A percentile compares a stretch with the other conserved stretches of the same genome.
These are phyloP conservation scores for Lagodon rhomboides DNA, from an alignment of 2,797 vertebrate genomes.

Conservation along the genomic window DNA sequence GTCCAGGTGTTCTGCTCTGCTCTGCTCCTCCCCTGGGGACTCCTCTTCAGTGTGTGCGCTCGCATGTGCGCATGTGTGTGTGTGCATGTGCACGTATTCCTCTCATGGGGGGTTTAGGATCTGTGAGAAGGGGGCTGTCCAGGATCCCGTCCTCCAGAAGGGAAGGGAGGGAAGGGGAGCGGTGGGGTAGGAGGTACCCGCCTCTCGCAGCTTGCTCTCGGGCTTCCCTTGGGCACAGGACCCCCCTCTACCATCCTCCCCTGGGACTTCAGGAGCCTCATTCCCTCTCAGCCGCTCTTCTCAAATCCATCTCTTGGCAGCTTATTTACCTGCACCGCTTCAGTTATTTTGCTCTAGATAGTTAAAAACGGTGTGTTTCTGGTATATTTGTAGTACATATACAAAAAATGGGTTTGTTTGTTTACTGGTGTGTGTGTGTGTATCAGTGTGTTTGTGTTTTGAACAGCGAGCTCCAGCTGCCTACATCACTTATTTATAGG, in stretches of 20 bases:
- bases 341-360: slow-evolving; percentile 6
- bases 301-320: slow-evolving; percentile 29
- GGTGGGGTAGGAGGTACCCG: slow-evolving; percentile 83
- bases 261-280: slow-evolving; percentile 50
- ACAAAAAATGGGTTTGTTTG: slow-evolving; percentile 49
- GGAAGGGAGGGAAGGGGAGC: slow-evolving; percentile 71
- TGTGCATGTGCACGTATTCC: slow-evolving; percentile 41
- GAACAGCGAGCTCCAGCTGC: slow-evolving; percentile 69
- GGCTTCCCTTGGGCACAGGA: slow-evolving; percentile 73
- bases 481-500: slow-evolving; percentile 75
- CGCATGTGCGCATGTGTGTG: slow-evolving; percentile 24
- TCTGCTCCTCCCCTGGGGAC: slow-evolving; percentile 77
- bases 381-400: slow-evolving; percentile 31
- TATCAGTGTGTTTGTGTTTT: slow-evolving; percentile 59
- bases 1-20: slow-evolving; percentile 89
- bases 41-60: slow-evolving; percentile 58
- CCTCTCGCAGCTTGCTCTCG: slow-evolving; percentile 82
- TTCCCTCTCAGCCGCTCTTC: slow-evolving; percentile 13
- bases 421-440: slow-evolving; percentile 47
- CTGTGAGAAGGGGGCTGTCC: slow-evolving; percentile 77
- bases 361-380: slow-evolving; percentile 23
- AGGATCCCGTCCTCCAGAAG: slow-evolving; percentile 78
- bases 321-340: slow-evolving; percentile 25
- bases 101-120: slow-evolving; percentile 74
- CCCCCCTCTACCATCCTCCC: slow-evolving; percentile 64